Evolutionary conservation across 2,797 vertebrate genomes (phyloP).

Genomic region (Lateolabrax maculatus): DNA sequence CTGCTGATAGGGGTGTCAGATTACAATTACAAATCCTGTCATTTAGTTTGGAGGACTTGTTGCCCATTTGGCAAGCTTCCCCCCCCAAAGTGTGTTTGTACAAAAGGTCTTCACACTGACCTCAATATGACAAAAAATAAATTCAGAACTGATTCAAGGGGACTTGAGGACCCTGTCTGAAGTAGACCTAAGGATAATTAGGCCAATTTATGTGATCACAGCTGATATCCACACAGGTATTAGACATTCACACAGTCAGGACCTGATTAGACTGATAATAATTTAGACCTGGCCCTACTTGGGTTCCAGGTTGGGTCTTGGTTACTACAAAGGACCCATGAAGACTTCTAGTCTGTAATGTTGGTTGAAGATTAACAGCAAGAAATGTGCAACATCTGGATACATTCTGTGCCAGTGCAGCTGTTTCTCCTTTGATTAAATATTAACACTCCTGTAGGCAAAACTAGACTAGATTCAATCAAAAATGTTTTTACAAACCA

Average conservation of each 20-base stretch:
- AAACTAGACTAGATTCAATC: background rate
- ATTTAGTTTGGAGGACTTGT: background rate
- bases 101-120: background rate
- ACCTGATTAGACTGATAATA: background rate
- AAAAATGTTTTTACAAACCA: background rate
- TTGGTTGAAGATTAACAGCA: background rate
- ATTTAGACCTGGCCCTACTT: background rate
- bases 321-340: background rate
- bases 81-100: no score
- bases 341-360: background rate
- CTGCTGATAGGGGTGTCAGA: no score
- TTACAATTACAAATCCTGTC: background rate
- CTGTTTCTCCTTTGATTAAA: constrained; percentile 15
- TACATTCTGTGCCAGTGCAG: background rate
- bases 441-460: constrained; percentile 3
- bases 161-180: background rate
- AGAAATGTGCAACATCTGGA: constrained; percentile 20
- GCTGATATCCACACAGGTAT: background rate
- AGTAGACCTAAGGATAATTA: background rate
- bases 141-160: background rate
- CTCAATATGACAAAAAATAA: background rate
- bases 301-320: background rate
- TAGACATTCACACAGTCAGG: background rate
- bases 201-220: background rate
- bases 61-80: background rate